Evolutionary conservation across 1,140 invertebrate species (phyloP).

Genomic region (Limonius californicus): DNA sequence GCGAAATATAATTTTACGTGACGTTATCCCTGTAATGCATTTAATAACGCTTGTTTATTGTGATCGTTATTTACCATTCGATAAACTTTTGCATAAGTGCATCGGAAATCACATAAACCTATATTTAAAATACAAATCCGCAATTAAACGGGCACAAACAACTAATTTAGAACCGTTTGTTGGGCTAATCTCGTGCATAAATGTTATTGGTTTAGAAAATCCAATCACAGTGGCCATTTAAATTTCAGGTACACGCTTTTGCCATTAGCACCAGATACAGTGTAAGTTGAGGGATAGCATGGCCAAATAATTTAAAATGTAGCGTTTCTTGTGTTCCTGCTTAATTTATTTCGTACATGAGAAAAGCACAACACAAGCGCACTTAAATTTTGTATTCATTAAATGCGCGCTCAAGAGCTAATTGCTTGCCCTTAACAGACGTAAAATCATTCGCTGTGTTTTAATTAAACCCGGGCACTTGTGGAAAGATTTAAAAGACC

Average conservation of each 20-base stretch:
- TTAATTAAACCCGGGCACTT: constrained; percentile 9
- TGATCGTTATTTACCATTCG: too few species aligned
- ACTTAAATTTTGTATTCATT: constrained; percentile 11
- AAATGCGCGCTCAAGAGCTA: constrained; percentile 5
- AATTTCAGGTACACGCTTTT: not conserved
- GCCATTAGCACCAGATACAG: not conserved
- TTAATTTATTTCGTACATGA: not conserved
- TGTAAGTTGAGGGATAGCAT: not conserved
- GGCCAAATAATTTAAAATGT: not conserved
- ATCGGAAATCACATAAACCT: too few species aligned
- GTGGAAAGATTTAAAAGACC: constrained; percentile 7
- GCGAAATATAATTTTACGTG: too few species aligned
- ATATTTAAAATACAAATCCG: too few species aligned
- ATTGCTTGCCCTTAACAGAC: constrained; percentile 9
- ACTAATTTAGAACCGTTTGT: too few species aligned
- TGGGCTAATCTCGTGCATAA: too few species aligned
- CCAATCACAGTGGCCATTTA: not conserved
- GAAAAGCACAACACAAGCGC: constrained; percentile 2
- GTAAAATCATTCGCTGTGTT: constrained; percentile 10
- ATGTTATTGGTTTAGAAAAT: not conserved
- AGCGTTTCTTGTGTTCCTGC: too few species aligned
- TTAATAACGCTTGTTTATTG: too few species aligned
- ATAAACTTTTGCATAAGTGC: too few species aligned
- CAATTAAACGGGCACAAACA: too few species aligned
- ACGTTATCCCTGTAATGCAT: too few species aligned